Conservation (phyloP, 1,140 invertebrate species). For the Drosophila fuyamai region DNA sequence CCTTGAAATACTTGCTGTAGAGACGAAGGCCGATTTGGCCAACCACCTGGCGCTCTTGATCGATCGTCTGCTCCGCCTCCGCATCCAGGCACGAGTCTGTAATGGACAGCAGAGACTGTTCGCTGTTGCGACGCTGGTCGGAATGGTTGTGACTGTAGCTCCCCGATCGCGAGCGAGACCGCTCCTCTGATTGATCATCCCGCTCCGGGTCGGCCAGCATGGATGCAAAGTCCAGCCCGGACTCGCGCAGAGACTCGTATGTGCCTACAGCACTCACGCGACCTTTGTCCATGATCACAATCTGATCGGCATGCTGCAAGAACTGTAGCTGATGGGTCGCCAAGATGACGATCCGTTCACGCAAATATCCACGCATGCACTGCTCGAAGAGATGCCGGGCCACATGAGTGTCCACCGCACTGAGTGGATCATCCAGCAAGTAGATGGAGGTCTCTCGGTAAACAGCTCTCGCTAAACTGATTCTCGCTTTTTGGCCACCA, state of each 20-base stretch:
- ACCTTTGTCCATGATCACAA: constrained; percentile 88
- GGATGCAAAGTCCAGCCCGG: constrained; percentile 88
- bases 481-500: constrained; percentile 95
- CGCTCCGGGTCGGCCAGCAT: constrained; percentile 86
- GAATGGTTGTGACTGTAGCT: constrained; percentile 61
- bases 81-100: constrained; percentile 86
- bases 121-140: constrained; percentile 82
- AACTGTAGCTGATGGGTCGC: constrained; percentile 96
- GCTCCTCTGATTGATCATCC: constrained; percentile 77
- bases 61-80: constrained; percentile 70
- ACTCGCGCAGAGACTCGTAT: constrained; percentile 88
- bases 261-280: constrained; percentile 87
- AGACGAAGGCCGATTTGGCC: constrained; percentile 87
- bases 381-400: constrained; percentile 89
- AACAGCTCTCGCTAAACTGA: constrained; percentile 93
- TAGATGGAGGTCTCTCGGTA: constrained; percentile 94
- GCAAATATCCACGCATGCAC: constrained; percentile 89
- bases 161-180: constrained; percentile 61
- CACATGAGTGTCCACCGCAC: constrained; percentile 91
- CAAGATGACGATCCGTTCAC: constrained; percentile 89
- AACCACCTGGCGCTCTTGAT: constrained; percentile 86
- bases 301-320: constrained; percentile 90
- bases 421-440: constrained; percentile 93
- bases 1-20: constrained; percentile 88
- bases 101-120: constrained; percentile 85